Conservation (phyloP, 2,113 vertebrate species). For the Pelobates fuscus region DNA sequence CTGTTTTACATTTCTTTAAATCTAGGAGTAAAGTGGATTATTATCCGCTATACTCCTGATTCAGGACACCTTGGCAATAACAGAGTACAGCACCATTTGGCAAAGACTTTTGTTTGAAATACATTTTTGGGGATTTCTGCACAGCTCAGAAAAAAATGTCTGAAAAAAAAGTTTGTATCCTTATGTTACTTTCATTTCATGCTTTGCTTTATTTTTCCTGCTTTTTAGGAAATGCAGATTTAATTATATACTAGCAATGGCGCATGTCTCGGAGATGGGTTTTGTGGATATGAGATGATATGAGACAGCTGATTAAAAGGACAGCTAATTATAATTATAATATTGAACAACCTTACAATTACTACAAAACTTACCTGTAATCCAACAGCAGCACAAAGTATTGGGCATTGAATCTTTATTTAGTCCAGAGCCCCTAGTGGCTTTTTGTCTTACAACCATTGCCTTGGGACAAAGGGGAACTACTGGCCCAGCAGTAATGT, state of each 20-base stretch:
- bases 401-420: no score
- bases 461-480: no score
- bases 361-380: no score
- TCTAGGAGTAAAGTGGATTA: not conserved
- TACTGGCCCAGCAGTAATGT: no score
- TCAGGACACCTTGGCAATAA: slow-evolving; percentile 33
- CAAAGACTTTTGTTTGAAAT: slow-evolving; percentile 32
- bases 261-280: not conserved
- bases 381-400: no score
- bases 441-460: no score
- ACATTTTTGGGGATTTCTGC: slow-evolving; percentile 32
- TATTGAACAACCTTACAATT: no score
- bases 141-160: slow-evolving; percentile 37
- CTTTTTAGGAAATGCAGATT: slow-evolving; percentile 17
- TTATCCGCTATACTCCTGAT: not conserved
- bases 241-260: not conserved
- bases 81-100: slow-evolving; percentile 9
- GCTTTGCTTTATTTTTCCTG: slow-evolving; percentile 8
- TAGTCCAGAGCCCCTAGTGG: no score
- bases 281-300: no score
- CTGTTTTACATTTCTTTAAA: no score
- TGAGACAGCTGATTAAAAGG: no score
- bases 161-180: not conserved
- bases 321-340: no score
- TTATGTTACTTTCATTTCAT: slow-evolving; percentile 20